A percentile compares a stretch with the other conserved stretches of the same genome.
phyloP scores from a whole-genome alignment of 35 echinoderm and acorn worm species.

The Apostichopus californicus region DNA sequence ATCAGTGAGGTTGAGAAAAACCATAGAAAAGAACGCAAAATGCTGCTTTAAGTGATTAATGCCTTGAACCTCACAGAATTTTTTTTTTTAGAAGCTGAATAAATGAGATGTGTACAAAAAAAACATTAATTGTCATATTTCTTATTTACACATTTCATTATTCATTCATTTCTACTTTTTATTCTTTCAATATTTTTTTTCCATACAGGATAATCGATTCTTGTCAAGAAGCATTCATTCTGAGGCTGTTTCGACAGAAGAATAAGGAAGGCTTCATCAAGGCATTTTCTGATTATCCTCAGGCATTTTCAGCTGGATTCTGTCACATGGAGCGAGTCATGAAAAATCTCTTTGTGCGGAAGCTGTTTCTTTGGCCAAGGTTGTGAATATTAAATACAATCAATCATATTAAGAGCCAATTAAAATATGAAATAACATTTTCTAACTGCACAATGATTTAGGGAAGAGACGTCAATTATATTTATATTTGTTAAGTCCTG shows the following conservation, averaged over 20 bases:
- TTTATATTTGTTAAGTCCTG: too few species aligned
- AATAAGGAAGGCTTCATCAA: conserved; percentile 99
- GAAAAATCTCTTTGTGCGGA: conserved; percentile 94
- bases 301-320: conserved; percentile 80
- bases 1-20: too few species aligned
- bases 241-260: conserved; percentile 90
- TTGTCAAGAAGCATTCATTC: conserved; percentile 92
- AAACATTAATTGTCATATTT: too few species aligned
- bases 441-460: too few species aligned
- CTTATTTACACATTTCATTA: too few species aligned
- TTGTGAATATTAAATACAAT: not conserved
- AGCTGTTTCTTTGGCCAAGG: conserved; percentile 94
- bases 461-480: too few species aligned
- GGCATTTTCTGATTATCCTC: conserved; percentile 92
- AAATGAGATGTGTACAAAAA: too few species aligned
- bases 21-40: too few species aligned
- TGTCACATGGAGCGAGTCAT: conserved; percentile 91
- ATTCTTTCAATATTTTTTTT: not conserved
- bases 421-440: not conserved
- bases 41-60: too few species aligned
- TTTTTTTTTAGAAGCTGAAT: too few species aligned
- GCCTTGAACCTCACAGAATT: too few species aligned
- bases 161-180: too few species aligned
- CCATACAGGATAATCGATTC: conserved; percentile 82
- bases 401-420: not conserved